Conservation (phyloP, 2,113 vertebrate genomes). For the Alexandromys fortis region DNA sequence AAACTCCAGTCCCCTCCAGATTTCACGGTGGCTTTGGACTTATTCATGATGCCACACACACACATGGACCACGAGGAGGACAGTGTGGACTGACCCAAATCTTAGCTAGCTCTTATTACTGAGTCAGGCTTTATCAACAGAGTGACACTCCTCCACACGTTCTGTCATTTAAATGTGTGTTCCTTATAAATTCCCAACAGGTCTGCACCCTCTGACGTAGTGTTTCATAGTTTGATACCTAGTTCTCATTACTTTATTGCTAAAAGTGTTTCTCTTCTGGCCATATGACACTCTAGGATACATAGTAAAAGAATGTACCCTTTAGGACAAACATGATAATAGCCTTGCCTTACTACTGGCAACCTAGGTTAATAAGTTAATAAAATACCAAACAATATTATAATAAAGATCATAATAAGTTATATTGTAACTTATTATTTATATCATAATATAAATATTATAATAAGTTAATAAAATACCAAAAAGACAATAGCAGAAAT, state of each 20-base stretch:
- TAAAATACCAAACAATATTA: background rate
- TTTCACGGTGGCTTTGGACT: background rate
- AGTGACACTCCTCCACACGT: background rate
- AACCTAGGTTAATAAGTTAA: background rate
- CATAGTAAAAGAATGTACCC: background rate
- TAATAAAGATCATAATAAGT: no score
- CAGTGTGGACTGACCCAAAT: background rate
- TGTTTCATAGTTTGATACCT: background rate
- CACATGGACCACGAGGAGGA: background rate
- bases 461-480: background rate
- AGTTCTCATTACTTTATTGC: background rate
- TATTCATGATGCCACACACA: background rate
- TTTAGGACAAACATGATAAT: background rate
- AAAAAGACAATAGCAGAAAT: background rate
- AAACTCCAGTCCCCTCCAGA: background rate
- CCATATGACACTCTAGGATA: background rate
- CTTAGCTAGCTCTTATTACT: background rate
- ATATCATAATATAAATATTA: no score
- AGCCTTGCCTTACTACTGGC: background rate
- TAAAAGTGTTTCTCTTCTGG: background rate
- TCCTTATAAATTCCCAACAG: background rate
- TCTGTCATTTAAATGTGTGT: background rate
- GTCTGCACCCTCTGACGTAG: background rate
- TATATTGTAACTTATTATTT: no score
- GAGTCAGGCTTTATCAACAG: background rate